Evolutionary conservation across 2,888 invertebrate genomes (phyloP), one percentile per base, ranked within the genome.

Genomic region (Cosmia trapezina): DNA sequence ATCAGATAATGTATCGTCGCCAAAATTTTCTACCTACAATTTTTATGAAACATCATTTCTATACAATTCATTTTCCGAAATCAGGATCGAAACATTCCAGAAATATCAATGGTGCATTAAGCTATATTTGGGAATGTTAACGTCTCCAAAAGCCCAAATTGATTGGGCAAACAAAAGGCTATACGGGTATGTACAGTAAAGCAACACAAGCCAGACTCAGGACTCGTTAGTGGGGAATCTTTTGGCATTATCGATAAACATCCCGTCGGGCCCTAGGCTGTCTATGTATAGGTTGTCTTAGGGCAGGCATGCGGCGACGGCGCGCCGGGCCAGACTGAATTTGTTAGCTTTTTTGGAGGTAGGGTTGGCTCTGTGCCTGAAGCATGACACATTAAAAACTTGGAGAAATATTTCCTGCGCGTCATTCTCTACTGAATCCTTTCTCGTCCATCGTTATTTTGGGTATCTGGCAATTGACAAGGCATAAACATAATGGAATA

Each of bases 231-330:
- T 75, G 82, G 79, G 76, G 85, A 86, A 88, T 84, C 83, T 87
- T 86, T 87, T 81, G 88, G 83, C 85, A 83, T 84, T 91, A 89
- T 90, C 90, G 90, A 90, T 86, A 89, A 91, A 89, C 89, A 90
- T 89, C 89, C 88, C 89, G 90, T 66, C 90, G 89, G 87, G 91
- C 92, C 93, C 94, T 94, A 94, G 93, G 93, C 90, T 88, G 91
- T 87, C 93, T 94, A 93, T 93, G 91, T 93, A 88, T 93, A 92
- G 88, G 93, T 95, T 95, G 95, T 91, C 93, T 94, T 93, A 95
- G 95, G 95, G 94, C 95, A 95, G 95, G 95, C 93, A 93, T 91
- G 91, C 90, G 90, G 93, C 92, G 86, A 81, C 89, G 89, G 86
- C 89, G 89, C 88, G 89, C 73, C 92, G 89, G 89, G 87, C 91